phyloP scores from a whole-genome alignment of 2,888 invertebrate species.

The Muscina levida region DNA sequence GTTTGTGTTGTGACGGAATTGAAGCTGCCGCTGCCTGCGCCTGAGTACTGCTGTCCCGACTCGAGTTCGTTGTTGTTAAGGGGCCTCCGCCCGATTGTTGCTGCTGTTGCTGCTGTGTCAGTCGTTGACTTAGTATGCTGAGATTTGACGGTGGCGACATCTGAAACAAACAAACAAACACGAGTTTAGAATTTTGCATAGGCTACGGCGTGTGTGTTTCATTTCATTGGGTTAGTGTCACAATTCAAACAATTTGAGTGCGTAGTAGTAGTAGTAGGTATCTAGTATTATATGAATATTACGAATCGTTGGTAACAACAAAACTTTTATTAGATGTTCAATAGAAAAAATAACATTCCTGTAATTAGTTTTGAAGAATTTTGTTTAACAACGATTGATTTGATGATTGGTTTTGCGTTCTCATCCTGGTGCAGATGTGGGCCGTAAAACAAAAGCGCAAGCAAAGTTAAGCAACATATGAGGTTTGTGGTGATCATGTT shows the following conservation, averaged over 20 bases:
- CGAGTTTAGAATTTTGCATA: conserved; percentile 7
- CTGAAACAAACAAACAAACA: conserved; percentile 75
- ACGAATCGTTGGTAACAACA: conserved; percentile 22
- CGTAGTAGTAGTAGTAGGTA: conserved; percentile 20
- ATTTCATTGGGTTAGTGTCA: conserved; percentile 44
- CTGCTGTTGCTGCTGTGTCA: conserved; percentile 67
- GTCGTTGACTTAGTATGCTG: conserved; percentile 76
- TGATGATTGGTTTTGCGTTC: conserved; percentile 72
- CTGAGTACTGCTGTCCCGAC: conserved; percentile 64
- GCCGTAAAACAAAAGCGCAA: conserved; percentile 74
- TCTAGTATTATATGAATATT: conserved; percentile 3
- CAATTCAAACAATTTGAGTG: conserved; percentile 40
- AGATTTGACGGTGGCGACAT: conserved; percentile 83
- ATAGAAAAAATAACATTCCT: conserved; percentile 53
- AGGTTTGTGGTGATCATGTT: conserved; percentile 71
- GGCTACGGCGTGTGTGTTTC: too few relatives aligned
- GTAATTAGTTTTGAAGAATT: conserved; percentile 39
- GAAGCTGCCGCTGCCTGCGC: conserved; percentile 55
- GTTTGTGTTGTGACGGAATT: conserved; percentile 83
- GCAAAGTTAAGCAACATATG: conserved; percentile 75
- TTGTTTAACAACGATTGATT: conserved; percentile 67
- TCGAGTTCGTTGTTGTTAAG: conserved; percentile 57
- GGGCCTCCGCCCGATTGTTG: conserved; percentile 52
- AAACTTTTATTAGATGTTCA: conserved; percentile 52
- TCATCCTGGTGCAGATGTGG: conserved; percentile 71